phyloP scores from a whole-genome alignment of 1,140 invertebrate species.

The Tetramorium simillimum region DNA sequence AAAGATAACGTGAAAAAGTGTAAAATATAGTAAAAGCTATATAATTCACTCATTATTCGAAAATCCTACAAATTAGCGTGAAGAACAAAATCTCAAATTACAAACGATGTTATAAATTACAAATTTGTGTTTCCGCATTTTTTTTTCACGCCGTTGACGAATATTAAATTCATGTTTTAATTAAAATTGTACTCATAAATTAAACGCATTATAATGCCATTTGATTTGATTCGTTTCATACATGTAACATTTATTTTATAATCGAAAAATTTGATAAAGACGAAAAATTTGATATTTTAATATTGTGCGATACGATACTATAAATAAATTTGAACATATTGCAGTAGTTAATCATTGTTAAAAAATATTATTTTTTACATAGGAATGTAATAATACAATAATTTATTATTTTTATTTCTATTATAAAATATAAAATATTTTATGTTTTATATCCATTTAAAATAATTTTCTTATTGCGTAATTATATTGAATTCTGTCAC shows the following conservation, averaged over 20 bases:
- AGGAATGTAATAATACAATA: not conserved
- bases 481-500: not conserved
- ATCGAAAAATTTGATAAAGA: not conserved
- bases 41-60: not conserved
- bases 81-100: not conserved
- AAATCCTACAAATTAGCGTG: not conserved
- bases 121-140: not conserved
- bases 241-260: not conserved
- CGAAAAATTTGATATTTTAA: not conserved
- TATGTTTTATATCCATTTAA: not conserved
- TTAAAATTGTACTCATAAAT: not conserved
- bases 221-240: not conserved
- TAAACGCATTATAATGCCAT: not conserved
- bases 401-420: not conserved
- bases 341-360: not conserved
- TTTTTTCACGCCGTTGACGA: not conserved
- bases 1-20: not conserved
- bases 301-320: not conserved
- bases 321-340: not conserved
- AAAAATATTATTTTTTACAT: not conserved
- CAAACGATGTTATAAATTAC: not conserved
- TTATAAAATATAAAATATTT: not conserved
- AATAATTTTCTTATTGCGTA: not conserved
- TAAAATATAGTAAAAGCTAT: not conserved
- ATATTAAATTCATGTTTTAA: not conserved